Evolutionary conservation across 2,888 invertebrate species (phyloP).

Genomic region (Pseudoips prasinana): DNA sequence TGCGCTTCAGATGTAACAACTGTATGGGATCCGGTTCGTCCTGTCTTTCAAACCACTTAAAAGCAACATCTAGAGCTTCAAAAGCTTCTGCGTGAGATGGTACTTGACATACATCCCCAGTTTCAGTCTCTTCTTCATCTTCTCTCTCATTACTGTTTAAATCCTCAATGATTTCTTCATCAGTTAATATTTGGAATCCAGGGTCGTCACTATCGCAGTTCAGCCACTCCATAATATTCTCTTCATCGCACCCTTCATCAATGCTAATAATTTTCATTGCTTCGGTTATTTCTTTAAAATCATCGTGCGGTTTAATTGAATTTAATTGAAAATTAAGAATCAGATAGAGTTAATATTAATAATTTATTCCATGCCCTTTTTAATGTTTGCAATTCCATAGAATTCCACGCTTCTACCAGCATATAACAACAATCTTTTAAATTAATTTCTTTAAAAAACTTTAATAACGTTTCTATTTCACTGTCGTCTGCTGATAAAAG

Average conservation of each 20-base stretch:
- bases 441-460: slow-evolving; percentile 1
- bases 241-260: slow-evolving; percentile 15
- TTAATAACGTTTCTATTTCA: slow-evolving; percentile 5
- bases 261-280: slow-evolving; percentile 15
- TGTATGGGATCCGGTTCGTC: background rate
- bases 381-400: slow-evolving; percentile 23
- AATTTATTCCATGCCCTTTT: slow-evolving; percentile 24
- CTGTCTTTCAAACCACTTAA: background rate
- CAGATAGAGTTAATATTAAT: slow-evolving; percentile 7
- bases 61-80: slow-evolving; percentile 1
- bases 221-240: slow-evolving; percentile 20
- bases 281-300: slow-evolving; percentile 14
- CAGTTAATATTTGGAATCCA: slow-evolving; percentile 4
- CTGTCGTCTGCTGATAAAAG: slow-evolving; percentile 4
- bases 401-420: slow-evolving; percentile 8
- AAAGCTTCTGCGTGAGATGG: background rate
- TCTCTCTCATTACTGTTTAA: slow-evolving; percentile 2
- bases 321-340: too few relatives aligned
- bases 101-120: background rate
- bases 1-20: slow-evolving; percentile 1
- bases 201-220: slow-evolving; percentile 16
- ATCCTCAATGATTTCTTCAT: slow-evolving; percentile 2
- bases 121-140: background rate
- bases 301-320: slow-evolving; percentile 10
- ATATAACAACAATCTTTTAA: slow-evolving; percentile 4